Percentiles rank a stretch among this genome's conserved stretches.
These are phyloP conservation scores for Scaptodrosophila latifasciaeformis DNA, from an alignment of 2,888 invertebrate genomes.

Conservation along the genomic window DNA sequence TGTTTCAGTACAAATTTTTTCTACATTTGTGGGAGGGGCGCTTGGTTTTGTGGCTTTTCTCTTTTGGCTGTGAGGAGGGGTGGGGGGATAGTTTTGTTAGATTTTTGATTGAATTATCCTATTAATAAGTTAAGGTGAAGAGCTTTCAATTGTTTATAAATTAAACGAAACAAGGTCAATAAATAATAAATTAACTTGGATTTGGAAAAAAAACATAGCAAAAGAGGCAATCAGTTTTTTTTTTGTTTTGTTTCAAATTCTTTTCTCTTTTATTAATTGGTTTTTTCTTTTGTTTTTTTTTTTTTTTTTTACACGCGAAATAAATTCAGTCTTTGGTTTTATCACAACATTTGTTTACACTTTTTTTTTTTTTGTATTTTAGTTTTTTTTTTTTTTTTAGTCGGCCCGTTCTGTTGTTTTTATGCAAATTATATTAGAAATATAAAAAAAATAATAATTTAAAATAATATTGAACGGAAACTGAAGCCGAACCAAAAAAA, in stretches of 20 bases:
- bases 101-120: too few relatives aligned
- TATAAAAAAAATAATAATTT: slow-evolving; percentile 26
- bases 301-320: slow-evolving; percentile 64
- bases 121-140: too few relatives aligned
- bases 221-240: background rate
- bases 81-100: too few relatives aligned
- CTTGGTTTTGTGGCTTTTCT: too few relatives aligned
- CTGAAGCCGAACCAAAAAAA: slow-evolving; percentile 55
- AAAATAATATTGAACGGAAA: slow-evolving; percentile 40
- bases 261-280: background rate
- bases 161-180: too few relatives aligned
- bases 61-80: too few relatives aligned
- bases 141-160: too few relatives aligned
- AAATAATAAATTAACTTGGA: too few relatives aligned
- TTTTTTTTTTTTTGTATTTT: slow-evolving; percentile 63
- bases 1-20: too few relatives aligned
- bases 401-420: slow-evolving; percentile 41
- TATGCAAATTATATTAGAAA: slow-evolving; percentile 14
- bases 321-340: slow-evolving; percentile 76
- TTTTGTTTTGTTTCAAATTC: background rate
- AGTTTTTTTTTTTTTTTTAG: slow-evolving; percentile 18
- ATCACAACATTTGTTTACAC: slow-evolving; percentile 76
- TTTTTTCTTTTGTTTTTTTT: slow-evolving; percentile 14
- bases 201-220: too few relatives aligned
- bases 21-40: too few relatives aligned